Evolutionary conservation across 2,113 vertebrate genomes (phyloP).

Genomic region (Panthera tigris): DNA sequence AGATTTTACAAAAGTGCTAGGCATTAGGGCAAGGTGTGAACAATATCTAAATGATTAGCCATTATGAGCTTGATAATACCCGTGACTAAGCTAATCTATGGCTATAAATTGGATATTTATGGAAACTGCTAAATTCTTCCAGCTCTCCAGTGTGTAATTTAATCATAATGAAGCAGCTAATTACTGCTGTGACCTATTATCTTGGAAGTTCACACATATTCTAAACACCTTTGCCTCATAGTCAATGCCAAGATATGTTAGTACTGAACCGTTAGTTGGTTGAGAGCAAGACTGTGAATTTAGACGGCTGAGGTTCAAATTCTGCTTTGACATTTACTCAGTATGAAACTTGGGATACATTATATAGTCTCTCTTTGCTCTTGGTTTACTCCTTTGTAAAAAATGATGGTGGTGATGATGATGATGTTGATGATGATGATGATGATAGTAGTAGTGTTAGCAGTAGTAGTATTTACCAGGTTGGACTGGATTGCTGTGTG

Average conservation of each 20-base stretch:
- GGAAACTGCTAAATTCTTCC: constrained; percentile 27
- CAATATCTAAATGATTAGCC: constrained; percentile 64
- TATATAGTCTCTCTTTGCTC: neutral
- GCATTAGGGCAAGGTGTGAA: constrained; percentile 50
- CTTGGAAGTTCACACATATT: constrained; percentile 40
- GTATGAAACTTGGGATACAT: neutral
- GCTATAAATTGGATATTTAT: constrained; percentile 52
- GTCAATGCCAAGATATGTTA: neutral
- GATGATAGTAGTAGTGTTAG: neutral
- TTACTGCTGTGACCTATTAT: constrained; percentile 48
- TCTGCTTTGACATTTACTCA: neutral
- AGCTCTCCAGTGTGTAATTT: constrained; percentile 46
- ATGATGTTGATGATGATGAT: neutral
- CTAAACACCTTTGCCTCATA: constrained; percentile 22
- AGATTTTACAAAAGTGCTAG: constrained; percentile 45
- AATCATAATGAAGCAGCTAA: constrained; percentile 57
- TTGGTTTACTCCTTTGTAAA: constrained; percentile 15
- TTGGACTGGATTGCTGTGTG: neutral
- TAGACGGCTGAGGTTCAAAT: neutral
- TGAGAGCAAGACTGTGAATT: neutral
- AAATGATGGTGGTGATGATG: neutral
- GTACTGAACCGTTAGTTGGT: constrained; percentile 13
- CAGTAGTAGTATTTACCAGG: neutral
- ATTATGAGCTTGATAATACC: constrained; percentile 62
- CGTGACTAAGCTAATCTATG: constrained; percentile 58